These are phyloP conservation scores for Scaptomyza parva DNA, from an alignment of 2,888 invertebrate species.

Conservation along the genomic window DNA sequence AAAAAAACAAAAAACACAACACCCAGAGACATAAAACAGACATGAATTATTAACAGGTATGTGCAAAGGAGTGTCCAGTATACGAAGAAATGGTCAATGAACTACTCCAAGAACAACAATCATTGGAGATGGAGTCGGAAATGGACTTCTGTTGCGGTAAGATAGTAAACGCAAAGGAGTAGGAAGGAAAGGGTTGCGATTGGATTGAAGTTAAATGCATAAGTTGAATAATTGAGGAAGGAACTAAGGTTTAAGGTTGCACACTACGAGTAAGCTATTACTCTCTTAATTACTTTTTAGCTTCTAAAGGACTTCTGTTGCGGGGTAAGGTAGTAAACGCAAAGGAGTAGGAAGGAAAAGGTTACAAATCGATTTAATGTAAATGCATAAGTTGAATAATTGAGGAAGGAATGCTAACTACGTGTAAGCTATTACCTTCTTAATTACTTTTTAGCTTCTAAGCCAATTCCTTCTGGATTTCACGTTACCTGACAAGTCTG, in stretches of 20 bases:
- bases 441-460: too few relatives aligned
- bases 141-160: not conserved
- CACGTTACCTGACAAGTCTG: too few relatives aligned
- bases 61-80: constrained; percentile 51
- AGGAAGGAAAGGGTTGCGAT: constrained; percentile 1
- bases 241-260: not conserved
- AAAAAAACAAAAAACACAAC: too few relatives aligned
- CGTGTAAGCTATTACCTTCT: too few relatives aligned
- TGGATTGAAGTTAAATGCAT: constrained; percentile 1
- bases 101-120: constrained; percentile 22
- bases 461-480: too few relatives aligned
- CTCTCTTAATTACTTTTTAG: too few relatives aligned
- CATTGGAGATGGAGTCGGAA: constrained; percentile 6
- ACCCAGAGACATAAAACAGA: constrained; percentile 62
- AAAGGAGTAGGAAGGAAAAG: not conserved
- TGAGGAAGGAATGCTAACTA: not conserved
- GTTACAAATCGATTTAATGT: constrained; percentile 7
- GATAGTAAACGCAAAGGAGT: not conserved
- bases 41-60: constrained; percentile 76
- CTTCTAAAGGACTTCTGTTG: not conserved
- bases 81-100: constrained; percentile 37
- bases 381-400: not conserved
- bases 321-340: not conserved
- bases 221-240: not conserved
- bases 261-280: too few relatives aligned